Evolutionary conservation across 2,797 vertebrate species (phyloP), one percentile per base, ranked within the genome.

Genomic region (Brachyrhaphis roseni): DNA sequence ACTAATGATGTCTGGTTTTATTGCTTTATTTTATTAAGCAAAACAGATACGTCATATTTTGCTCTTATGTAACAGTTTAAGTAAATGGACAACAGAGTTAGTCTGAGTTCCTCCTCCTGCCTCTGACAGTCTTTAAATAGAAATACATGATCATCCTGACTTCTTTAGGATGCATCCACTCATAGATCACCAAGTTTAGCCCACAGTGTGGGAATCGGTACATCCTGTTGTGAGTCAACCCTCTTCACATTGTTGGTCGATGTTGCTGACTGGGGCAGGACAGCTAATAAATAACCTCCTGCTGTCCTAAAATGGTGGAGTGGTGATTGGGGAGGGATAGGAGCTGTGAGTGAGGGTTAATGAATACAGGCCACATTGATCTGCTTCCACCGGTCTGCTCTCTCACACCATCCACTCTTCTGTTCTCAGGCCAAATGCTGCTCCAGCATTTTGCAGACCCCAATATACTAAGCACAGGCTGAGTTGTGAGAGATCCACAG

Each of bases 261-360:
- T 93, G 91, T 89, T 93, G 94, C 93, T 94, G 92, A 95, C 92
- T 93, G 93, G 90, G 92, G 92, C 92, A 91, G 92, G 95, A 94
- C 93, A 93, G 93, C 94, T 94, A 94, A 95, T 95, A 96, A 95
- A 95, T 96, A 95, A 95, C 93, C 92, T 90, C 88, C 91, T 85
- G 92, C 93, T 86, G 81, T 92, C 86, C 93, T 92, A 93, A 94
- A 94, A 94, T 94, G 92, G 93, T 78, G 81, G 88, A 84, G 87
- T 89, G 91, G 92, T 93, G 93, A 94, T 93, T 92, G 93, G 87
- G 90, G 86, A 93, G 91, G 92, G 89, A 93, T 94, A 88, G 93
- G 86, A 93, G 90, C 90, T 82, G 75, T 93, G 93, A 94, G 93
- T 76, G 90, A 93, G 92, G 94, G 93, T 96, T 94, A 95, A 95